Evolutionary conservation across 2,113 vertebrate genomes (phyloP), one percentile per base, ranked within the genome.

Genomic region (Grammomys surdaster): DNA sequence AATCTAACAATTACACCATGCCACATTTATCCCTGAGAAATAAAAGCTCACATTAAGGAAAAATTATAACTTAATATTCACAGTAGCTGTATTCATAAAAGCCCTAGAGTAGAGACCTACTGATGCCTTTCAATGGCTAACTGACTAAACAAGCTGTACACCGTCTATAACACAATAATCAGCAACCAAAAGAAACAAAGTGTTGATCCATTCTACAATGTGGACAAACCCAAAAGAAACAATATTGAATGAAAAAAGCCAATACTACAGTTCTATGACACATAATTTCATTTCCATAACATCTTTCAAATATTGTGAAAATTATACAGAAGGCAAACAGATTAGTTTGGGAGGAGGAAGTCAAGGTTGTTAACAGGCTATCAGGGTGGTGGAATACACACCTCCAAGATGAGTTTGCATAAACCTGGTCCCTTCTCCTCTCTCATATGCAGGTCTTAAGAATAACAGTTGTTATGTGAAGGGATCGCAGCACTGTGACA

Each of bases 1-100:
- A 69, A 86, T 54, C 72, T 24, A 86, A 92, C 51, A 65, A 46
- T 73, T 93, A 40, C 12, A 96, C 17, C 86, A 92, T 16, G 46
- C 33, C 40, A 69, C 26, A 76, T 91, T 96, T 86, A 67, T 84
- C 46, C 54, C n/a, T 60, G 26, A 95, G 54, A 96, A 84, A 58
- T 77, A 51, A 95, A 95, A 95, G 58, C 28, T 54, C 67, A 78
- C 54, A 81, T 90, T 36, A 75, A 48, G 11, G 51, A 87, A 82
- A 91, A 84, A 8, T 33, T 87, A 51, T 75, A 93, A 31, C 43
- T 63, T 67, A 70, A 67, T 89, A 36, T 40, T 85, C 88, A 81
- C 2, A 70, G 54, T n/a, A 81, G 36, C 24, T 24, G 81, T 65
- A 56, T 67, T 92, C 19, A 67, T 72, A 76, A 90, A 89, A 76